Evolutionary conservation across 2,888 invertebrate species (phyloP).

Genomic region (Callimorpha dominula): DNA sequence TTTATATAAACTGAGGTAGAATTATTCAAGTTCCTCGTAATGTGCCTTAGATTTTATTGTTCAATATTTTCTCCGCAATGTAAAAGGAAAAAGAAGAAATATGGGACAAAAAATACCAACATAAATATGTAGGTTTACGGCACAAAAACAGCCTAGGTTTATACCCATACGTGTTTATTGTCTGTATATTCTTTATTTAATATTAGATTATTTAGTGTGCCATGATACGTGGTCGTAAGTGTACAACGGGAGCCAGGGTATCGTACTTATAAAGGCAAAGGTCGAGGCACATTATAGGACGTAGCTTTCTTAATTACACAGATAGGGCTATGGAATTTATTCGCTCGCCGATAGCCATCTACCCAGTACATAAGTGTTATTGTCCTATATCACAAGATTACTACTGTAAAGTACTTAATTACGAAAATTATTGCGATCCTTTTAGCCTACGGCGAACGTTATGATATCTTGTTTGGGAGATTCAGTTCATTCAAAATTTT

Average conservation of each 20-base stretch:
- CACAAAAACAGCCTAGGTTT: slow-evolving; percentile 27
- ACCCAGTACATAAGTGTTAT: slow-evolving; percentile 55
- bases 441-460: slow-evolving; percentile 38
- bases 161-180: slow-evolving; percentile 36
- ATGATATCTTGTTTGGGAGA: slow-evolving; percentile 36
- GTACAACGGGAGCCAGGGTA: slow-evolving; percentile 23
- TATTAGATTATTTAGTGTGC: slow-evolving; percentile 35
- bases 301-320: slow-evolving; percentile 56
- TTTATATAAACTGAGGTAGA: background rate
- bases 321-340: slow-evolving; percentile 57
- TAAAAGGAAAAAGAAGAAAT: slow-evolving; percentile 13
- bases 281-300: slow-evolving; percentile 54
- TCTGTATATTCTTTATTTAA: slow-evolving; percentile 36
- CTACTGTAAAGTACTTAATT: slow-evolving; percentile 53
- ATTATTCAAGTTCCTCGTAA: background rate
- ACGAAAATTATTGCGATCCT: slow-evolving; percentile 52
- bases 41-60: background rate
- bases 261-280: slow-evolving; percentile 47
- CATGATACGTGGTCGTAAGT: slow-evolving; percentile 17
- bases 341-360: slow-evolving; percentile 46
- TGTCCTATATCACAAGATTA: slow-evolving; percentile 52
- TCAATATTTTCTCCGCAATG: background rate
- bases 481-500: slow-evolving; percentile 26
- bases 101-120: slow-evolving; percentile 23
- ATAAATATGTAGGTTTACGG: slow-evolving; percentile 39